Percentiles rank a stretch among this genome's conserved stretches.
Evolutionary conservation across 2,797 vertebrate genomes (phyloP).

Genomic region (Nyctalus aviator): DNA sequence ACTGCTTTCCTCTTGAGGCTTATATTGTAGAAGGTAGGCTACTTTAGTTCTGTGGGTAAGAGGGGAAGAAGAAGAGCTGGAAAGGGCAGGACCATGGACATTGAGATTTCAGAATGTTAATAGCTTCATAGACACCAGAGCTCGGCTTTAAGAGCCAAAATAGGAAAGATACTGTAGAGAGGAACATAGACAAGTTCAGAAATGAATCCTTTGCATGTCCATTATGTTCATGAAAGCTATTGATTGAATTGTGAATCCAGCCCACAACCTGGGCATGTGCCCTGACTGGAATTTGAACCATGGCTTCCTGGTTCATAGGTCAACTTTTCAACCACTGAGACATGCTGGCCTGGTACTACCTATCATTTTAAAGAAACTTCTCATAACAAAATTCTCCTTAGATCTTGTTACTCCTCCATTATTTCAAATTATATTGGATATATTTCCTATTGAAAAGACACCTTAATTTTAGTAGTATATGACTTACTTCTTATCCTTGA

Average conservation of each 20-base stretch:
- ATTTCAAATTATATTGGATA: neutral
- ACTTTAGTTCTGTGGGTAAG: neutral
- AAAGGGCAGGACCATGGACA: slow-evolving; percentile 30
- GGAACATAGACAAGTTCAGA: slow-evolving; percentile 12
- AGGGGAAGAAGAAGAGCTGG: neutral
- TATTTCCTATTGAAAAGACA: neutral
- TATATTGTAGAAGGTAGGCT: neutral
- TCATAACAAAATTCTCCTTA: neutral
- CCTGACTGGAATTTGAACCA: too few relatives aligned
- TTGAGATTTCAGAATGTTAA: slow-evolving; percentile 19
- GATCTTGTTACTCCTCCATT: neutral
- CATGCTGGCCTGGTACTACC: neutral
- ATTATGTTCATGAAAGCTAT: neutral
- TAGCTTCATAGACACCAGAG: slow-evolving; percentile 42
- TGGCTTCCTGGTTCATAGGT: too few relatives aligned
- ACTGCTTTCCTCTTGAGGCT: neutral
- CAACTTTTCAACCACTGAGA: too few relatives aligned
- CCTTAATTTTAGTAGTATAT: slow-evolving; percentile 35
- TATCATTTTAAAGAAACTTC: neutral
- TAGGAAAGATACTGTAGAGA: slow-evolving; percentile 40
- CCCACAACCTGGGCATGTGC: too few relatives aligned
- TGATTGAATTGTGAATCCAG: neutral
- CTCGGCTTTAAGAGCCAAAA: slow-evolving; percentile 21
- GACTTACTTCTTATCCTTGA: neutral
- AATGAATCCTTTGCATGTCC: neutral